These are phyloP conservation scores for Bathynomus jamesi DNA, from an alignment of 1,140 invertebrate genomes.

Conservation along the genomic window DNA sequence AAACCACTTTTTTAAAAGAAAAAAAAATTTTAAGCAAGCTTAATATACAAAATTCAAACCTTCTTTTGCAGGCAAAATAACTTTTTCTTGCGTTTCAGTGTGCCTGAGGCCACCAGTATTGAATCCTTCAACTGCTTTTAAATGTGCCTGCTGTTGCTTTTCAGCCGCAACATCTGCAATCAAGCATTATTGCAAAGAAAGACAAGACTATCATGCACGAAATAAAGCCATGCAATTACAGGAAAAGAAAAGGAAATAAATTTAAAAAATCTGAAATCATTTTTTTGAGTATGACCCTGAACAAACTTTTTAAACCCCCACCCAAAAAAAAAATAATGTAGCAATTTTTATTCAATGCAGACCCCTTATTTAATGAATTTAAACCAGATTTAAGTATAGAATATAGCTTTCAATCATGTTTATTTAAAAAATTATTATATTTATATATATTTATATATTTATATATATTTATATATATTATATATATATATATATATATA, in stretches of 20 bases:
- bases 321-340: too few relatives aligned
- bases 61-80: constrained; percentile 86
- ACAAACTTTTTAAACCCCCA: too few relatives aligned
- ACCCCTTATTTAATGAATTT: too few relatives aligned
- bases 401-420: too few relatives aligned
- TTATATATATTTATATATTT: neutral
- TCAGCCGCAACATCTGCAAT: constrained; percentile 32
- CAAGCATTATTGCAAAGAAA: constrained; percentile 9
- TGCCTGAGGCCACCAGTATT: constrained; percentile 76
- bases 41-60: constrained; percentile 61
- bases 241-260: constrained; percentile 6
- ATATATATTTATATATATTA: neutral
- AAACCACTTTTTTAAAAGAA: too few relatives aligned
- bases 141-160: constrained; percentile 24
- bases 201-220: constrained; percentile 24
- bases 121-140: constrained; percentile 58
- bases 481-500: too few relatives aligned
- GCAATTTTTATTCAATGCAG: too few relatives aligned
- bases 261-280: too few relatives aligned
- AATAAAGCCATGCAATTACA: constrained; percentile 16
- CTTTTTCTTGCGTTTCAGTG: constrained; percentile 86
- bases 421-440: too few relatives aligned
- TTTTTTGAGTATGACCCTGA: too few relatives aligned
- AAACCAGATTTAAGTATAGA: too few relatives aligned
- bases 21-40: too few relatives aligned